Base-by-base conservation (phyloP, 1,140 invertebrate species). In the Chrysopa pallens region DNA sequence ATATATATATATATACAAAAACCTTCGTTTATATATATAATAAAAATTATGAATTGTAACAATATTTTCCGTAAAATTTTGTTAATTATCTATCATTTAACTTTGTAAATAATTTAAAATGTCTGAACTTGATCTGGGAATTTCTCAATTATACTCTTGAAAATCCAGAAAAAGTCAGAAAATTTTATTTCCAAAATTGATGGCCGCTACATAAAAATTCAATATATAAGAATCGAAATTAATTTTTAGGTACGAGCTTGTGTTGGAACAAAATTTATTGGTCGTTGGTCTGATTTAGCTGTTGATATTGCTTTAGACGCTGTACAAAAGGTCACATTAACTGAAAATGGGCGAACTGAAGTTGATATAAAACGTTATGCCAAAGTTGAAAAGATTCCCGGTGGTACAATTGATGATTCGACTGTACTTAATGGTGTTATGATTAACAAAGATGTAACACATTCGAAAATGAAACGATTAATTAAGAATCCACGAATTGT, bases 371-470 rank as follows among this genome's bases (percentile, higher is more conserved):
- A 99, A 57, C 76, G 92, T 58, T 72, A 98, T 61, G 94, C 92
- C 2, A 95, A 95, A 69, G 83, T 98, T 29, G 94, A 98, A 61
- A 97, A 98, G 70, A 88, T 99, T 50, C 93, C 95, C 9, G 95
- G 96, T 40, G 95, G 91, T 6, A 72, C 79, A 1, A 86, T 98
- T 42, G 94, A 98, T 57, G 93, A 98, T 44, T 96, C 89, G 6
- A 66, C 73, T 48, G 92, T 99, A n/a, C 61, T 99, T 4, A 81
- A 76, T 48, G 96, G 96, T 17, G 83, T 98, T 4, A 97, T 99
- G 90, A 60, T 99, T 13, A 99, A 98, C 64, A 99, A 99, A 66
- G 95, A 98, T 67, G 88, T 98, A 1, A 92, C 90, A 1, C 95
- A 99, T 67, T 78, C 92, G 1, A 95, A 95, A 70, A 99, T 98